Evolutionary conservation across 2,113 vertebrate genomes (phyloP).

Genomic region (Forbesichthys papilliferus): DNA sequence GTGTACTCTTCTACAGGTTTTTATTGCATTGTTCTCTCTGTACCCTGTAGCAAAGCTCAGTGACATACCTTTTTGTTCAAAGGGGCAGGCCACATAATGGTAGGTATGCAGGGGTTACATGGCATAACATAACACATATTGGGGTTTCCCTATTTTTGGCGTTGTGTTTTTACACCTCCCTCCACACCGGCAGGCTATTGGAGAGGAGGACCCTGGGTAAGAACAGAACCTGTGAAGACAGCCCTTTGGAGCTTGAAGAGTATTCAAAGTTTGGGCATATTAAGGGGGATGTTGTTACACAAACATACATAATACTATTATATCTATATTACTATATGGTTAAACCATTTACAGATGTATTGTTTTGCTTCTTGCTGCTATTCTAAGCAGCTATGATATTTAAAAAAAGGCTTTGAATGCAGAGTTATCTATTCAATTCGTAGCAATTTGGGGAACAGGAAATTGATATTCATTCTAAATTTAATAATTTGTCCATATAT

Average conservation of each 20-base stretch:
- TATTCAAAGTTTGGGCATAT: slow-evolving; percentile 22
- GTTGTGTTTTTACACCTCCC: neutral
- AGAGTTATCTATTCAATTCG: too few relatives aligned
- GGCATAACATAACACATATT: slow-evolving; percentile 17
- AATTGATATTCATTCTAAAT: too few relatives aligned
- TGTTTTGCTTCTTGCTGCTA: too few relatives aligned
- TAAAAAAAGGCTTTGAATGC: too few relatives aligned
- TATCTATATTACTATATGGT: too few relatives aligned
- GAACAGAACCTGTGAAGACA: neutral
- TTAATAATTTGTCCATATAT: too few relatives aligned
- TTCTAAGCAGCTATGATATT: too few relatives aligned
- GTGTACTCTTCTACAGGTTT: slow-evolving; percentile 36
- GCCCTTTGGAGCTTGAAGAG: slow-evolving; percentile 16
- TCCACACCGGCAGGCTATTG: neutral
- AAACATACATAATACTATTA: too few relatives aligned
- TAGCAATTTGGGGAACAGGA: too few relatives aligned
- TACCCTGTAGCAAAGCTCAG: slow-evolving; percentile 39
- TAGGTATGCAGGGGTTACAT: slow-evolving; percentile 43
- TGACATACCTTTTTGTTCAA: slow-evolving; percentile 51
- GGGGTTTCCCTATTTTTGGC: neutral
- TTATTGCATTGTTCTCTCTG: slow-evolving; percentile 26
- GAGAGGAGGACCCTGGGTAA: slow-evolving; percentile 11
- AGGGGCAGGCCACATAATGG: slow-evolving; percentile 52
- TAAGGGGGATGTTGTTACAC: neutral
- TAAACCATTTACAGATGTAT: too few relatives aligned